Evolutionary conservation across 35 echinoderm and acorn worm genomes (phyloP), one percentile per base, ranked within the genome.

Genomic region (Hemicentrotus pulcherrimus): DNA sequence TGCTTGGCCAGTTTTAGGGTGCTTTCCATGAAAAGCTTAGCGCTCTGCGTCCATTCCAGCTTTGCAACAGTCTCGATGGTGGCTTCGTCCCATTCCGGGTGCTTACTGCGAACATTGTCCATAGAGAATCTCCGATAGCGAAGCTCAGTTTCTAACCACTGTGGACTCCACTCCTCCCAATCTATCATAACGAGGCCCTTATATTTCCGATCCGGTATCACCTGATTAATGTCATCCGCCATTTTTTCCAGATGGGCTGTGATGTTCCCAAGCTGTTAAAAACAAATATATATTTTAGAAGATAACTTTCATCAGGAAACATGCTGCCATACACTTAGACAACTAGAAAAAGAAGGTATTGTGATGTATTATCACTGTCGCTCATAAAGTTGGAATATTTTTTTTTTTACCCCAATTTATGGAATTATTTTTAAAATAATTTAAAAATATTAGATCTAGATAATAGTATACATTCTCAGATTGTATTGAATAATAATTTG

Each of bases 91-190:
- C 93, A 96, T 24, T 95, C 32, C 4, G 98, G 97, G 13, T 95
- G 91, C 6, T 31, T 33, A 16, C 61, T 45, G 41, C 88, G 94
- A 31, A 98, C 95, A 15, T 94, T 16, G 7, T 90, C 87, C 4
- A 95, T 31, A 9, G 97, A 98, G 14, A 47, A 22, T 3, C 61
- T 45, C 6, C 86, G 46, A 32, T 94, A 95, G 28, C 91, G 24
- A 33, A 12, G 65, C 1, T 31, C 61, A 46, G 35, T 97, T 41
- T 22, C 19, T 10, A 48, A 70, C 92, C 96, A 96, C 5, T 88
- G 52, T 11, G 97, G 96, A 41, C 60, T 45, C 98, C 98, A 99
- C 10, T 33, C 65, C 91, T 99, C 98, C 97, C 97, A 99, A 88
- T 99, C 98, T 52, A 99, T 94, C 48, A 99, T 78, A 7, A 50